These are phyloP conservation scores for Alouatta palliata DNA, from an alignment of 2,113 vertebrate genomes.

Conservation along the genomic window DNA sequence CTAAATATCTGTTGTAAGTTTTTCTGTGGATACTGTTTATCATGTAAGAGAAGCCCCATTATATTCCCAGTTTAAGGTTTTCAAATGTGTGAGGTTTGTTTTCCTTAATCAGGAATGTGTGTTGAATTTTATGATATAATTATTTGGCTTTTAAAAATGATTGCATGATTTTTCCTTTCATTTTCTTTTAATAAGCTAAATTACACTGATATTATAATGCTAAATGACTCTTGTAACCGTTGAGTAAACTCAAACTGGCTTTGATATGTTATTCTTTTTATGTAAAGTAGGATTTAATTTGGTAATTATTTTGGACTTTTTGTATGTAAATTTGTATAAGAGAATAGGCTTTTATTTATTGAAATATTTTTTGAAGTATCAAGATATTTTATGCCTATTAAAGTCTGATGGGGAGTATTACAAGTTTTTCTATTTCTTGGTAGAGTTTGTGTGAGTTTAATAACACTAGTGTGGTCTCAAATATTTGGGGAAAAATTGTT, in stretches of 20 bases:
- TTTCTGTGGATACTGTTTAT: neutral
- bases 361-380: neutral
- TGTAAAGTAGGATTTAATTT: neutral
- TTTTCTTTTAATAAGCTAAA: constrained; percentile 27
- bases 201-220: neutral
- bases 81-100: neutral
- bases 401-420: neutral
- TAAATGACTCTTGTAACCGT: neutral
- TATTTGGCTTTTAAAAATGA: neutral
- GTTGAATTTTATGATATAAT: constrained; percentile 12
- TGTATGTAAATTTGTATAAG: neutral
- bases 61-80: neutral
- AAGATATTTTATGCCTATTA: neutral
- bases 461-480: neutral
- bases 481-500: neutral
- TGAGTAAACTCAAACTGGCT: neutral
- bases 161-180: neutral
- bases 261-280: neutral
- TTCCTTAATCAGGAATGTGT: neutral
- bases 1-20: neutral
- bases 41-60: neutral
- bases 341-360: neutral
- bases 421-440: neutral
- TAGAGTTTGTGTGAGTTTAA: neutral
- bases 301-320: neutral